Evolutionary conservation across 2,888 invertebrate species (phyloP).

Genomic region (Pediacus dermestoides): DNA sequence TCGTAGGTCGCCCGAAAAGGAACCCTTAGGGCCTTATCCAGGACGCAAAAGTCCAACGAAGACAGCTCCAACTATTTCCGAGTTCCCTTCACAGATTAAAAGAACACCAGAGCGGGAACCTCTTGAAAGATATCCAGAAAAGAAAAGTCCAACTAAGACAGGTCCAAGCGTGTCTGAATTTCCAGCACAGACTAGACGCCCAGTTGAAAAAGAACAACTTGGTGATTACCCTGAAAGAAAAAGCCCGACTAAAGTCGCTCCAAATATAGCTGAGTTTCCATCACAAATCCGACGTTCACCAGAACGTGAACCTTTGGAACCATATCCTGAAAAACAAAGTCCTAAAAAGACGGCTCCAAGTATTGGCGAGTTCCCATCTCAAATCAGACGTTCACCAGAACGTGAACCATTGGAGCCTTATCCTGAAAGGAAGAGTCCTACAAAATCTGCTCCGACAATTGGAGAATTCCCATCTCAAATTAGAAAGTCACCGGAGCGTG

Average conservation of each 20-base stretch:
- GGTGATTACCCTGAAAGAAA: slow-evolving; percentile 23
- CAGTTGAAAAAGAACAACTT: slow-evolving; percentile 20
- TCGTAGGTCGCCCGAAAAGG: slow-evolving; percentile 23
- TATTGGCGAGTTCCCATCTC: slow-evolving; percentile 31
- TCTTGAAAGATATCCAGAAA: slow-evolving; percentile 21
- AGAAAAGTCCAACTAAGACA: slow-evolving; percentile 15
- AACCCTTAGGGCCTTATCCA: slow-evolving; percentile 20
- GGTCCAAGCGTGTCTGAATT: slow-evolving; percentile 21
- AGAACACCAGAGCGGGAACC: slow-evolving; percentile 26
- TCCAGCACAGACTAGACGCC: slow-evolving; percentile 33
- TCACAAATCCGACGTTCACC: slow-evolving; percentile 18
- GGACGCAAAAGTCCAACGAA: slow-evolving; percentile 18
- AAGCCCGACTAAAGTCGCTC: slow-evolving; percentile 13
- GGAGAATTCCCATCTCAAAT: slow-evolving; percentile 28
- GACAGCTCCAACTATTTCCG: slow-evolving; percentile 16
- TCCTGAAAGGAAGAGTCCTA: slow-evolving; percentile 21
- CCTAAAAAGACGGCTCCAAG: slow-evolving; percentile 13
- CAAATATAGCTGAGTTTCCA: slow-evolving; percentile 17
- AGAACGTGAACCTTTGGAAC: slow-evolving; percentile 23
- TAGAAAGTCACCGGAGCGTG: slow-evolving; percentile 25
- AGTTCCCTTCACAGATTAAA: slow-evolving; percentile 27
- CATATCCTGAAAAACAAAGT: slow-evolving; percentile 23
- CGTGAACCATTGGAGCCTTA: slow-evolving; percentile 23
- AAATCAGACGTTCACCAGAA: slow-evolving; percentile 23
- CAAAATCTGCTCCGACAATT: slow-evolving; percentile 15